phyloP scores from a whole-genome alignment of 1,140 invertebrate species.

The Stegodyphus mimosarum region DNA sequence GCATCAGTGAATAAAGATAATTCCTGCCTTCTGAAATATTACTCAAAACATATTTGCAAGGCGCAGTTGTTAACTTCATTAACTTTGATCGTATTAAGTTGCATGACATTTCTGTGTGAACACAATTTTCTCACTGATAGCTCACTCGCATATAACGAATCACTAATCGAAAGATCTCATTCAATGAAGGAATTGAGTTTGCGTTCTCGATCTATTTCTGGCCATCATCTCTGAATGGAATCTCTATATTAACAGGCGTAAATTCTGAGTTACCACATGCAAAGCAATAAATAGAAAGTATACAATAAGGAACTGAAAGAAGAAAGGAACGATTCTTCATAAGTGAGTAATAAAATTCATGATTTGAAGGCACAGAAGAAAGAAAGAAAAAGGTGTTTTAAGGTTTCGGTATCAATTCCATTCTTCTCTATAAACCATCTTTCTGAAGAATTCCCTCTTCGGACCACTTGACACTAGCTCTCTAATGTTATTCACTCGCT shows the following conservation, averaged over 20 bases:
- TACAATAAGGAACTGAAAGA: slow-evolving; percentile 11
- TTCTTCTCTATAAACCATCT: slow-evolving; percentile 33
- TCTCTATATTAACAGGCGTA: slow-evolving; percentile 14
- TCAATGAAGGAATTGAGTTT: too few species aligned
- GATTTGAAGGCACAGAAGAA: slow-evolving; percentile 21
- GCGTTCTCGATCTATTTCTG: too few species aligned
- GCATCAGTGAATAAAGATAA: too few species aligned
- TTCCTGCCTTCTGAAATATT: too few species aligned
- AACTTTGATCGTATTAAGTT: too few species aligned
- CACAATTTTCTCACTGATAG: too few species aligned
- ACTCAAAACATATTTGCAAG: too few species aligned
- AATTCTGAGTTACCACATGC: slow-evolving; percentile 6
- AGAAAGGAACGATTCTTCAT: slow-evolving; percentile 32
- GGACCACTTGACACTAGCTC: slow-evolving; percentile 39
- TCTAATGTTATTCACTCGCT: slow-evolving; percentile 29
- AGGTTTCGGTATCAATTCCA: slow-evolving; percentile 37
- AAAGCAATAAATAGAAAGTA: slow-evolving; percentile 13
- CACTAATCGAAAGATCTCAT: too few species aligned
- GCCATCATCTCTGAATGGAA: neutral
- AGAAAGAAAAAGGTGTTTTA: slow-evolving; percentile 29
- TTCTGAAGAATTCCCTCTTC: slow-evolving; percentile 25
- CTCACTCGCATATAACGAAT: too few species aligned
- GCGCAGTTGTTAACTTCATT: too few species aligned
- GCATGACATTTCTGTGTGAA: too few species aligned
- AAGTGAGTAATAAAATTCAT: slow-evolving; percentile 23